phyloP scores from a whole-genome alignment of 2,113 vertebrate genomes.

The Silurus glanis region DNA sequence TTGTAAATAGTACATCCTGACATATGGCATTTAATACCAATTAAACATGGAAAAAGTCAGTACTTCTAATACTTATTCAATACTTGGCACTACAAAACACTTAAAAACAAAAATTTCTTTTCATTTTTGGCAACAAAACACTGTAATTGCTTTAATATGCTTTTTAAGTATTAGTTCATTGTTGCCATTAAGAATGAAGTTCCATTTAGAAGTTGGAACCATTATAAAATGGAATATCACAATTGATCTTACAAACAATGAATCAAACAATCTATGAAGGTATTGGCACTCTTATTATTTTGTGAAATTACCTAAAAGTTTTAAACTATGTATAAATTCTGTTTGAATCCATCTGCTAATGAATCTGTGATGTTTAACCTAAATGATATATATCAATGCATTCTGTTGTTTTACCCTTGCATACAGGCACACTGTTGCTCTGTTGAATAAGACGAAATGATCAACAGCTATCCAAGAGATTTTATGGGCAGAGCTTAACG shows the following conservation, averaged over 20 bases:
- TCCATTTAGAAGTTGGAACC: background rate
- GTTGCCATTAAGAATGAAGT: background rate
- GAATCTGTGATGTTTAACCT: too few species aligned
- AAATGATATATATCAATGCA: too few species aligned
- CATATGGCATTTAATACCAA: too few species aligned
- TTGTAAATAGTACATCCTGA: too few species aligned
- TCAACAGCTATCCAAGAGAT: background rate
- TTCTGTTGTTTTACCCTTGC: too few species aligned
- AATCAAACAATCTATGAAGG: background rate
- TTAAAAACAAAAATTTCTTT: background rate
- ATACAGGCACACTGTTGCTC: background rate
- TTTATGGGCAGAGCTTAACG: background rate
- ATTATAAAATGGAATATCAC: background rate
- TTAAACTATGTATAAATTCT: background rate
- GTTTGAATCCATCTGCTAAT: background rate
- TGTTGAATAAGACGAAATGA: background rate
- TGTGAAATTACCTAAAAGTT: background rate
- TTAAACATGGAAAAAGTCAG: too few species aligned
- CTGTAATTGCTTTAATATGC: background rate
- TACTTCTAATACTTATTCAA: too few species aligned
- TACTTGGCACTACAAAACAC: too few species aligned
- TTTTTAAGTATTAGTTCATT: background rate
- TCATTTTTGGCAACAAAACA: background rate
- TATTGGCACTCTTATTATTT: background rate
- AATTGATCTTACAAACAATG: background rate